These are phyloP conservation scores for Nibea coibor DNA, from an alignment of 2,113 vertebrate species.

Conservation along the genomic window DNA sequence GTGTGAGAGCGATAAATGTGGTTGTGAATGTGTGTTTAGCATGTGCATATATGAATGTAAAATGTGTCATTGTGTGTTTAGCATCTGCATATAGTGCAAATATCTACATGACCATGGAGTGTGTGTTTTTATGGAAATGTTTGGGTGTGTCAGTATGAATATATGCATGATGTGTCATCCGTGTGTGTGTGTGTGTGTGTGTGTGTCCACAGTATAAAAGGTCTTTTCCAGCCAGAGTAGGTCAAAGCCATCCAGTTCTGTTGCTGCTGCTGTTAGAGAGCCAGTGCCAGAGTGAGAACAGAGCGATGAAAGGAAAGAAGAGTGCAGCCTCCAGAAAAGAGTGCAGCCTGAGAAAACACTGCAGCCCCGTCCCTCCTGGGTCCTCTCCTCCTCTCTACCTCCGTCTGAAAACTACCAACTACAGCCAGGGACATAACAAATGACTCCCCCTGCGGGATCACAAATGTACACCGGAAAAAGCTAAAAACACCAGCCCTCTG, in stretches of 20 bases:
- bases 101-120: background rate
- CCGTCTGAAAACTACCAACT: slow-evolving; percentile 74
- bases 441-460: background rate
- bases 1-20: background rate
- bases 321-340: slow-evolving; percentile 63
- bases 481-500: background rate
- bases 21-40: background rate
- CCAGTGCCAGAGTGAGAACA: slow-evolving; percentile 68
- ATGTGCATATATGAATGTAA: background rate
- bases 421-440: slow-evolving; percentile 7
- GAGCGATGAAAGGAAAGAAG: slow-evolving; percentile 56
- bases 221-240: slow-evolving; percentile 71
- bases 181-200: slow-evolving; percentile 24
- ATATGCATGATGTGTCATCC: slow-evolving; percentile 14
- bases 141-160: slow-evolving; percentile 3
- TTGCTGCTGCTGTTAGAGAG: slow-evolving; percentile 74
- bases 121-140: slow-evolving; percentile 8
- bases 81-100: background rate
- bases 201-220: slow-evolving; percentile 47
- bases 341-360: slow-evolving; percentile 63
- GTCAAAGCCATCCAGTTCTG: slow-evolving; percentile 79
- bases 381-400: slow-evolving; percentile 61
- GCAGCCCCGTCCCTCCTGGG: slow-evolving; percentile 61
- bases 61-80: background rate
- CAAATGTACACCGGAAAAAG: background rate